Percentiles rank a stretch among this genome's conserved stretches.
These are phyloP conservation scores for Salticus scenicus DNA, from an alignment of 2,888 invertebrate species.

Conservation along the genomic window DNA sequence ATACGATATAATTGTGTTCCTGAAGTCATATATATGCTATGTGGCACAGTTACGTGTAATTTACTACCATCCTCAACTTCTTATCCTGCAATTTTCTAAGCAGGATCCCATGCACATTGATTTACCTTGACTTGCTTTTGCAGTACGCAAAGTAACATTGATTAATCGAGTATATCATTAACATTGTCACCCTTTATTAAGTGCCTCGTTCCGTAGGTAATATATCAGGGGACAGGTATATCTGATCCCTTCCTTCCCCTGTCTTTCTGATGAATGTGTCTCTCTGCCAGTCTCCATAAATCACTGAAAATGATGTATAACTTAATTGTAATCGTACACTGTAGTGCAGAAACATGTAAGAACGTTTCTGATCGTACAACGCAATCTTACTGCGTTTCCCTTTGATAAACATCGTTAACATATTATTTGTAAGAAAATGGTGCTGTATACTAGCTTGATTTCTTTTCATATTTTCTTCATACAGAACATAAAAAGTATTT, in stretches of 20 bases:
- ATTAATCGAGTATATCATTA: slow-evolving; percentile 56
- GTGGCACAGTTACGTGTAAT: too few relatives aligned
- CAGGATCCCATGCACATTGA: too few relatives aligned
- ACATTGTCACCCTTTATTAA: slow-evolving; percentile 67
- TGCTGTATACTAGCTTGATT: too few relatives aligned
- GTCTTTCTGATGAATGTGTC: slow-evolving; percentile 37
- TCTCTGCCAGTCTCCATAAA: slow-evolving; percentile 41
- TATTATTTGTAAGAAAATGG: too few relatives aligned
- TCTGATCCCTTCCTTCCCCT: neutral
- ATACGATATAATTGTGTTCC: too few relatives aligned
- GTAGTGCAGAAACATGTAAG: neutral
- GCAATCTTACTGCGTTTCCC: too few relatives aligned
- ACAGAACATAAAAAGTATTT: too few relatives aligned
- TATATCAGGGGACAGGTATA: slow-evolving; percentile 61
- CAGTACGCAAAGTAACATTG: slow-evolving; percentile 34
- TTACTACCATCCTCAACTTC: too few relatives aligned
- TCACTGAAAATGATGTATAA: slow-evolving; percentile 41
- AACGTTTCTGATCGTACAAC: neutral
- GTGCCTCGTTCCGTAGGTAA: slow-evolving; percentile 46
- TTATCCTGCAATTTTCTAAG: too few relatives aligned
- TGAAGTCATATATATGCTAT: too few relatives aligned
- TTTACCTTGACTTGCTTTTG: slow-evolving; percentile 25
- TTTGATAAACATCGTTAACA: too few relatives aligned
- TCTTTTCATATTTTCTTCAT: too few relatives aligned
- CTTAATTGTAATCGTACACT: neutral